These are phyloP conservation scores for Allobates femoralis DNA, from an alignment of 2,797 vertebrate species.

Conservation along the genomic window DNA sequence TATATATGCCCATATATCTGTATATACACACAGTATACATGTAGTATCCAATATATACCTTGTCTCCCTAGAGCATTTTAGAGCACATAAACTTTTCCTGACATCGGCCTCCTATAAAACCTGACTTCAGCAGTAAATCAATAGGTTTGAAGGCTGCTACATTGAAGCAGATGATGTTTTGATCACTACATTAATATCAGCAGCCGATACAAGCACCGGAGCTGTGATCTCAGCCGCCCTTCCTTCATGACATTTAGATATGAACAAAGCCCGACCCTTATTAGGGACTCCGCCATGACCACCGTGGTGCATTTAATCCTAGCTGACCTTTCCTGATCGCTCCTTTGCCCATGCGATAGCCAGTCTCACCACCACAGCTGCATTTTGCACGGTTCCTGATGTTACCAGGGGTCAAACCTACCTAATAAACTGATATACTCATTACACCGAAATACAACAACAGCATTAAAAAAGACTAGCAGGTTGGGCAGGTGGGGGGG, in stretches of 20 bases:
- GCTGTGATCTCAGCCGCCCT: slow-evolving; percentile 14
- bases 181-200: slow-evolving; percentile 11
- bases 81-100: slow-evolving; percentile 9
- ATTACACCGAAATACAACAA: slow-evolving; percentile 10
- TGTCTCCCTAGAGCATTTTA: not conserved
- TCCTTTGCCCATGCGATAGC: not conserved
- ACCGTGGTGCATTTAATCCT: slow-evolving; percentile 17
- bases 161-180: slow-evolving; percentile 13
- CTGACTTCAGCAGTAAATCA: slow-evolving; percentile 2
- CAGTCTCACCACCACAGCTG: not conserved
- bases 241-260: slow-evolving; percentile 15
- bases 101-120: slow-evolving; percentile 5
- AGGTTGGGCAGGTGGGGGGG: slow-evolving; percentile 56
- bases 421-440: not conserved
- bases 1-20: not conserved
- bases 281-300: not conserved
- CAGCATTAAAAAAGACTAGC: slow-evolving; percentile 45
- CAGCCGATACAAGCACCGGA: not conserved
- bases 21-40: not conserved
- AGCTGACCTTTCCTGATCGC: slow-evolving; percentile 22
- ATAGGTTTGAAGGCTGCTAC: not conserved
- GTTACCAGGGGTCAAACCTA: not conserved
- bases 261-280: slow-evolving; percentile 18
- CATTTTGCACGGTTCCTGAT: not conserved
- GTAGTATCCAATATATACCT: not conserved